Conservation (phyloP, 2,888 invertebrate species). For the Diadegma fenestrale region DNA sequence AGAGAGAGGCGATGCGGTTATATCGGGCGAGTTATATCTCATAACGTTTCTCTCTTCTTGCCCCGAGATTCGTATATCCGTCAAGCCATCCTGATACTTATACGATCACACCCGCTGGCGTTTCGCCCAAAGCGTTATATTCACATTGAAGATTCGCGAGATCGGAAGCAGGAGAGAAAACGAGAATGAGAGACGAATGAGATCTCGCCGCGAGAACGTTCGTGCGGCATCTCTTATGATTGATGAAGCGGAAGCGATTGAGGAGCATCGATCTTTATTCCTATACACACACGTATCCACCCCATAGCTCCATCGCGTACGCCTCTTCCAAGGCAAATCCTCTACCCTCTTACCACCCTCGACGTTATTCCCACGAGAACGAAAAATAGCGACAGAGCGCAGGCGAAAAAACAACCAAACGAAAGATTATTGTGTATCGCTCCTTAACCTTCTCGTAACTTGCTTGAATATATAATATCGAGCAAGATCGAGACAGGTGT, state of each 20-base stretch:
- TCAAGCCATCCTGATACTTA: slow-evolving; percentile 48
- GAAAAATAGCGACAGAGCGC: slow-evolving; percentile 20
- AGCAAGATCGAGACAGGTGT: slow-evolving; percentile 16
- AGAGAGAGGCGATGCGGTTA: slow-evolving; percentile 17
- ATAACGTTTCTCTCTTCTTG: slow-evolving; percentile 31
- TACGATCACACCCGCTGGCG: slow-evolving; percentile 51
- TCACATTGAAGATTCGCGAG: slow-evolving; percentile 37
- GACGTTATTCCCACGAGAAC: slow-evolving; percentile 58
- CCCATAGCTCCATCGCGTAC: slow-evolving; percentile 21
- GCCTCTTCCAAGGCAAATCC: slow-evolving; percentile 49
- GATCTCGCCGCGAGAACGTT: slow-evolving; percentile 44
- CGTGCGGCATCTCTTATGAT: slow-evolving; percentile 57
- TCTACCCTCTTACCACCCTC: slow-evolving; percentile 17
- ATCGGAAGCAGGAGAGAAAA: not conserved
- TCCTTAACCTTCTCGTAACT: slow-evolving; percentile 35
- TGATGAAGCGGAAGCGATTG: slow-evolving; percentile 69
- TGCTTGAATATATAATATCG: slow-evolving; percentile 24
- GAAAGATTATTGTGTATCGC: slow-evolving; percentile 28
- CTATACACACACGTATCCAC: slow-evolving; percentile 2
- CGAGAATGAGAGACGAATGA: slow-evolving; percentile 56
- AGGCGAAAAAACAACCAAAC: slow-evolving; percentile 1
- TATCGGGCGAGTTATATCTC: slow-evolving; percentile 45
- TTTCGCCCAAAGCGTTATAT: slow-evolving; percentile 57
- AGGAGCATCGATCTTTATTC: slow-evolving; percentile 50
- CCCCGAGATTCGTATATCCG: slow-evolving; percentile 60